A percentile compares a stretch with the other conserved stretches of the same genome.
phyloP scores from a whole-genome alignment of 2,113 vertebrate species.

The Meles meles region DNA sequence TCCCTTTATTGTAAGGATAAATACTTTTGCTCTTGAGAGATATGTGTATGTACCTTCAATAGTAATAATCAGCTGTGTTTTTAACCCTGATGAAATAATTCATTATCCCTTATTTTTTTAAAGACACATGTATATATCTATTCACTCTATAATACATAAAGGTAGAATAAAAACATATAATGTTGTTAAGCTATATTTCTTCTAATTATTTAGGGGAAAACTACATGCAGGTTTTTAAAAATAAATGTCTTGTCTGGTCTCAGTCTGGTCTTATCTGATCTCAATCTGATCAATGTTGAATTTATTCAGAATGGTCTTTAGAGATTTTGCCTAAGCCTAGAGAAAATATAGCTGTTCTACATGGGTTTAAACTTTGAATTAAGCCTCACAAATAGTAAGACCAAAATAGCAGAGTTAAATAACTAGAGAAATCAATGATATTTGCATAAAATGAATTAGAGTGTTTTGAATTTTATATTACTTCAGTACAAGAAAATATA shows the following conservation, averaged over 20 bases:
- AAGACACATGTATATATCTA: background rate
- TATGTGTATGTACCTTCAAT: background rate
- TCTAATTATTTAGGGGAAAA: background rate
- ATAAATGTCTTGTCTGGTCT: background rate
- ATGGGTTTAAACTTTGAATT: slow-evolving; percentile 17
- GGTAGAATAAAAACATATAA: background rate
- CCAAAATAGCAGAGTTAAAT: background rate
- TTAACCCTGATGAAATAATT: background rate
- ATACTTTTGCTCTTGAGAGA: background rate
- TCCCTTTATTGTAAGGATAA: background rate
- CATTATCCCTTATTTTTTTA: background rate
- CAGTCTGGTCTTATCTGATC: background rate
- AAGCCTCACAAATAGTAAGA: background rate
- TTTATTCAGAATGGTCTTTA: background rate
- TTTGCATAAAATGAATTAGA: background rate
- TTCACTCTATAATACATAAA: background rate
- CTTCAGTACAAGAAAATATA: background rate
- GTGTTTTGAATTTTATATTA: background rate
- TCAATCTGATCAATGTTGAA: background rate
- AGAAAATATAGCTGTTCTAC: background rate
- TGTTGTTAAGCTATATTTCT: background rate
- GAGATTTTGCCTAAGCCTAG: background rate
- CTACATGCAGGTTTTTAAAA: background rate
- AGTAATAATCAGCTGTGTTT: background rate
- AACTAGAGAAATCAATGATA: background rate